Evolutionary conservation across 37 sponge, comb jelly and placozoan species (phyloP).

Genomic region (Mnemiopsis leidyi): DNA sequence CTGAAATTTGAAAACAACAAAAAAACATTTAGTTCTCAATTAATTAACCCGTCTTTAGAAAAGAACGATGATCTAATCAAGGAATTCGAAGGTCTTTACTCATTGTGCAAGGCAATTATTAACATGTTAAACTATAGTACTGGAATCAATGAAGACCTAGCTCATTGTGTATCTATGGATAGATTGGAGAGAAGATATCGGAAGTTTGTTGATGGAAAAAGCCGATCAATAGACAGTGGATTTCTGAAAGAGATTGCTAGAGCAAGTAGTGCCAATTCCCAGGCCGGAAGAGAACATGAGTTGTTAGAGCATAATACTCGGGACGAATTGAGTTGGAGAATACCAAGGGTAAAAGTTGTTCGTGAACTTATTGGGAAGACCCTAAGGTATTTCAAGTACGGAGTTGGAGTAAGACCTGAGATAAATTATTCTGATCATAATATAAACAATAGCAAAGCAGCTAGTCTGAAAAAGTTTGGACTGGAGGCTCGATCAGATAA

Average conservation of each 20-base stretch:
- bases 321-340: slow-evolving; percentile 21
- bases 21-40: background rate
- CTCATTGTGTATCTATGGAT: slow-evolving; percentile 31
- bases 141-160: background rate
- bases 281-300: background rate
- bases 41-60: too few species aligned
- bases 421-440: background rate
- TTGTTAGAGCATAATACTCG: too few species aligned
- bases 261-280: background rate
- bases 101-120: background rate
- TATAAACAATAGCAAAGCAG: background rate
- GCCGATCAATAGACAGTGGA: background rate
- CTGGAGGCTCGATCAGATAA: background rate
- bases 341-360: background rate
- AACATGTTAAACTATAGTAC: slow-evolving; percentile 15
- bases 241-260: background rate
- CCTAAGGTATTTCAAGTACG: background rate
- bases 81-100: slow-evolving; percentile 13
- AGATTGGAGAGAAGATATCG: background rate
- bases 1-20: background rate
- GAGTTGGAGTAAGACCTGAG: slow-evolving; percentile 18
- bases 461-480: background rate
- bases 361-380: background rate
- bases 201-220: slow-evolving; percentile 6
- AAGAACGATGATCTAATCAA: background rate